Evolutionary conservation across 2,888 invertebrate genomes (phyloP), one percentile per base, ranked within the genome.

Genomic region (Willowsia nigromaculata): DNA sequence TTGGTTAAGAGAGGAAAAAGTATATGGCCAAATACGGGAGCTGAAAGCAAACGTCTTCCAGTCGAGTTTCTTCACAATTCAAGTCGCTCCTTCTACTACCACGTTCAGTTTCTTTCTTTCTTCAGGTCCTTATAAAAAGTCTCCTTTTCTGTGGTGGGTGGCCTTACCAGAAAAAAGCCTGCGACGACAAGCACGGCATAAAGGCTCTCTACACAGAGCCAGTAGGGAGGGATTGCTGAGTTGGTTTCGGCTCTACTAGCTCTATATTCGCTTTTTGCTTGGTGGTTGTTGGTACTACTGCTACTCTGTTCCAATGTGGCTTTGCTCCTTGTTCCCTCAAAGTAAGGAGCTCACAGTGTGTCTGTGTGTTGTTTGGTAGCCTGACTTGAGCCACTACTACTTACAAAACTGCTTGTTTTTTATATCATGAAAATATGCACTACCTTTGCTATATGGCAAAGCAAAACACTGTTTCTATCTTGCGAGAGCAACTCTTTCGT

Each of bases 91-190:
- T 2, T n/a, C 37, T 65, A 33, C 68, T 68, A n/a, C n/a, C n/a
- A 18, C 68, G 22, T n/a, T 11, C 71, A 50, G 27, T 22, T 6
- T 74, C n/a, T n/a, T 15, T 68, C 50, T 59, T 4, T 15, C 9
- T 68, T 40, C 40, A 1, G 40, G 37, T 37, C 71, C 50, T 80
- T 76, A n/a, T 15, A 68, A 71, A 25, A 71, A 47, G 62, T 43
- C 27, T 22, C 37, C 40, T 85, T 43, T 53, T 86, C 71, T 86
- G 68, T 87, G 71, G 81, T 87, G 87, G 82, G 82, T 81, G 87
- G 71, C 87, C 87, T 18, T 78, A 33, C 40, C 13, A 40, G 0
- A 50, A n/a, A 86, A 40, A 71, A 56, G 37, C 85, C 33, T 68
- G 68, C 68, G 37, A 68, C 40, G 22, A 68, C 37, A 68, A 65